Base-by-base conservation (phyloP, 2,888 invertebrate species). In the Pegoplata infirma region DNA sequence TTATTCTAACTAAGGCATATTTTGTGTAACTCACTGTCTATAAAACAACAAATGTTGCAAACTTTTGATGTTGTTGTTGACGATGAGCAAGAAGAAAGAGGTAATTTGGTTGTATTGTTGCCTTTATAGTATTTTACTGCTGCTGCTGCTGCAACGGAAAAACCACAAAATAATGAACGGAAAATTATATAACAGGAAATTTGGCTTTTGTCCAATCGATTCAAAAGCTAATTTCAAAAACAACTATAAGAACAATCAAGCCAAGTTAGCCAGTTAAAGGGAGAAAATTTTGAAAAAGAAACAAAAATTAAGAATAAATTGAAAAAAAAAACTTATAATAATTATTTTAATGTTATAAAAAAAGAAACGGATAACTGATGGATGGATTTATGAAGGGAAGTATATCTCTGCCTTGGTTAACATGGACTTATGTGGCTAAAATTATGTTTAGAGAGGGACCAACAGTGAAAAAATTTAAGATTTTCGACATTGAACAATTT, bases 121-220 rank as follows among this genome's bases (percentile, higher is more conserved):
- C 28, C 25, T 46, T 51, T 49, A 5, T 46, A 7, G 5, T 12
- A 17, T 21, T 49, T 23, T 17, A 44, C 21, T 75, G 74, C 55
- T 67, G 59, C 67, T 80, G 72, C 72, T 73, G 63, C 53, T 21
- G 74, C 59, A 81, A 75, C 81, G 81, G 80, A 82, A 81, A 74
- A 81, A 76, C 82, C 82, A 76, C 81, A 82, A 82, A 77, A 82
- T 81, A 81, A 82, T 82, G 80, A 82, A 81, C 78, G 82, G 76
- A 81, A 82, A 81, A 82, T 82, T 81, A 82, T 81, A 71, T 80
- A 73, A 76, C 81, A 81, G 82, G 80, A 82, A 81, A 80, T 80
- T 83, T 83, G 82, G 81, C 81, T 80, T 74, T 68, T 76, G 76
- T 83, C 81, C 82, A 82, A 81, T 81, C 79, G 81, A 81, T 82